Base-by-base conservation (phyloP, 2,888 invertebrate genomes). In the Nudaria mundana region DNA sequence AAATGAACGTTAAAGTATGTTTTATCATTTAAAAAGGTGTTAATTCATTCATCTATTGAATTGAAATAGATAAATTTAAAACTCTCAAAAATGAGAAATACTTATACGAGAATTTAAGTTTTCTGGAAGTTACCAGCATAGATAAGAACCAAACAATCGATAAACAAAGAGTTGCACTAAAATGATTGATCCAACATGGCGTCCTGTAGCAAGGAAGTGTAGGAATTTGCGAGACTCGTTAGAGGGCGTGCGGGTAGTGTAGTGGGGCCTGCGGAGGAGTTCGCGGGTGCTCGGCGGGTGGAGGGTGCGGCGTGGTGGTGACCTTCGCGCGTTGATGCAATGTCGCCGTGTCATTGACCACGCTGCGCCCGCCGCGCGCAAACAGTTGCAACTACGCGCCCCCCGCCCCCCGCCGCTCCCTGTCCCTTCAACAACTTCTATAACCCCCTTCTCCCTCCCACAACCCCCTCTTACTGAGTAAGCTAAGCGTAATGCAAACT, bases 321-420 rank as follows among this genome's bases (percentile, higher is more conserved):
- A 83, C 83, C 83, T 84, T 84, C 83, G 83, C 82, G 82, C 82
- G 79, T 81, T 80, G 84, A 81, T 84, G 84, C 87, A 88, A 88
- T 88, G 87, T 87, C 87, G 86, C 79, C 76, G 84, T 85, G 87
- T 87, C 87, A 85, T 86, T 86, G 87, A 84, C 84, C 84, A 83
- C 76, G 70, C 66, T 58, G 61, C 67, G 58, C 20, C 20, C 20
- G 20, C 69, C 61, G 59, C 72, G 60, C 67, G 66, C 72, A 67
- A 71, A 70, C 73, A 73, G 71, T 72, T 70, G 71, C 72, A 67
- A 57, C 66, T 54, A 52, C 52, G 44, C 44, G 44, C 44, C 44
- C 57, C 54, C 49, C 37, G 28, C 29, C 28, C 30, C 34, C 61
- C 58, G 59, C 48, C 42, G 55, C 68, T 62, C 65, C 63, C 56